Percentiles rank a stretch among this genome's conserved stretches.
These are phyloP conservation scores for Drosophila paramelanica DNA, from an alignment of 2,888 invertebrate species.

Conservation along the genomic window DNA sequence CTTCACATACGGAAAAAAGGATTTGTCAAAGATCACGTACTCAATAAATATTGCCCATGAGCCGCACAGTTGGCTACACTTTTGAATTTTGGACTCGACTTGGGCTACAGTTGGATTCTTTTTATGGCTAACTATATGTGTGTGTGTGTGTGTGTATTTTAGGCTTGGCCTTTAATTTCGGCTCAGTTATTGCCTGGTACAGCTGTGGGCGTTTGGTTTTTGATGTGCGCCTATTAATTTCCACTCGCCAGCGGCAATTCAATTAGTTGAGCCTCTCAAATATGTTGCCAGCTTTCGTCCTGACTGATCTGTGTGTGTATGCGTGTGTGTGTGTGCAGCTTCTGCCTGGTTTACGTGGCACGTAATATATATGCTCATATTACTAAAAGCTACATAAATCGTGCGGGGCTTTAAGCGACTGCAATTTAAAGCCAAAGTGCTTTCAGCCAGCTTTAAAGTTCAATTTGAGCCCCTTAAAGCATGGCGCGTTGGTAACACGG, in stretches of 20 bases:
- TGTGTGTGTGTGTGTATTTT: conserved; percentile 16
- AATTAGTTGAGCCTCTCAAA: conserved; percentile 64
- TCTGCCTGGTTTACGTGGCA: conserved; percentile 57
- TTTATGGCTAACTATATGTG: conserved; percentile 15
- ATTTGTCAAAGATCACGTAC: conserved; percentile 85
- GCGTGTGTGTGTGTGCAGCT: conserved; percentile 3
- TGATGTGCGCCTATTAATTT: conserved; percentile 78
- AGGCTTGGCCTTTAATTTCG: conserved; percentile 52
- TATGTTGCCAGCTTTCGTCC: conserved; percentile 22
- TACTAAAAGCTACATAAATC: conserved; percentile 78
- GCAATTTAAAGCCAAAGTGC: conserved; percentile 45
- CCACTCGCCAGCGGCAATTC: conserved; percentile 67
- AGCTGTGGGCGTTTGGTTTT: conserved; percentile 54
- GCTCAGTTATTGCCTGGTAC: conserved; percentile 46
- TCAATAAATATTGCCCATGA: conserved; percentile 85
- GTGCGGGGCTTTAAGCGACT: conserved; percentile 61
- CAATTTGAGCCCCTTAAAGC: conserved; percentile 31
- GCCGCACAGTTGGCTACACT: conserved; percentile 72
- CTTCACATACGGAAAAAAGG: conserved; percentile 82
- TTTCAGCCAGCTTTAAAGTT: conserved; percentile 42
- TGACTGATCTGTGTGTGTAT: conserved; percentile 12
- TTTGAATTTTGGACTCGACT: conserved; percentile 27
- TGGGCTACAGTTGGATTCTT: conserved; percentile 1
- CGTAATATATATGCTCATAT: conserved; percentile 78
- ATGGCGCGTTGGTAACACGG: neutral